Conservation (phyloP, 2,888 invertebrate genomes). For the Noctuana brunneofusca region DNA sequence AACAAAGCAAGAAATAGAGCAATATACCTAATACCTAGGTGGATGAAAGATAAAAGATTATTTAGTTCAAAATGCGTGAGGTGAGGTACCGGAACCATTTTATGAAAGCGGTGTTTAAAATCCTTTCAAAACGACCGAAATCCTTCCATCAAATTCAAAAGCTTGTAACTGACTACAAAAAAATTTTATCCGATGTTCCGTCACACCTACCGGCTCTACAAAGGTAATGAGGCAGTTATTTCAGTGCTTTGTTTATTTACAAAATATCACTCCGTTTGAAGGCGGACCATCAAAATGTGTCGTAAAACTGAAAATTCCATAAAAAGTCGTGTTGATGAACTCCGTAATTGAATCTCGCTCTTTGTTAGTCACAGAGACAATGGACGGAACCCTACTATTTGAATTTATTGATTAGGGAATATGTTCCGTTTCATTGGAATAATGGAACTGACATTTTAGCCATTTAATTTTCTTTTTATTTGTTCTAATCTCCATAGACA, state of each 20-base stretch:
- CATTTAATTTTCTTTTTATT: background rate
- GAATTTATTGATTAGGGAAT: conserved; percentile 65
- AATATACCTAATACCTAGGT: background rate
- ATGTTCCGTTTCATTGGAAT: conserved; percentile 37
- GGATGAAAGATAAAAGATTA: background rate
- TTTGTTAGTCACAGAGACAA: conserved; percentile 78
- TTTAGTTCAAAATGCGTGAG: background rate
- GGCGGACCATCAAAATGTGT: conserved; percentile 82
- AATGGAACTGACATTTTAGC: conserved; percentile 18
- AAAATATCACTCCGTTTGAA: conserved; percentile 83
- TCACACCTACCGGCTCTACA: conserved; percentile 75
- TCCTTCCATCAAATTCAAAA: conserved; percentile 50
- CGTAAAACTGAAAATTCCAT: conserved; percentile 81
- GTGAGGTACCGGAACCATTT: conserved; percentile 6
- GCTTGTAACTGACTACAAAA: conserved; percentile 55
- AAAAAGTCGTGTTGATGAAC: conserved; percentile 83
- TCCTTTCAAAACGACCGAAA: conserved; percentile 44
- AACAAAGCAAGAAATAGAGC: background rate
- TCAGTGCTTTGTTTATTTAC: conserved; percentile 82
- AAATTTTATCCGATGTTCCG: conserved; percentile 61
- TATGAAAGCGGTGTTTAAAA: conserved; percentile 37
- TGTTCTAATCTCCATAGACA: background rate
- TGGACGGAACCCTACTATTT: conserved; percentile 65
- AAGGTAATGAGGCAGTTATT: conserved; percentile 81
- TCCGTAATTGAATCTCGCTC: conserved; percentile 75